These are phyloP conservation scores for Tragulus kanchil DNA, from an alignment of 2,113 vertebrate species.

Conservation along the genomic window DNA sequence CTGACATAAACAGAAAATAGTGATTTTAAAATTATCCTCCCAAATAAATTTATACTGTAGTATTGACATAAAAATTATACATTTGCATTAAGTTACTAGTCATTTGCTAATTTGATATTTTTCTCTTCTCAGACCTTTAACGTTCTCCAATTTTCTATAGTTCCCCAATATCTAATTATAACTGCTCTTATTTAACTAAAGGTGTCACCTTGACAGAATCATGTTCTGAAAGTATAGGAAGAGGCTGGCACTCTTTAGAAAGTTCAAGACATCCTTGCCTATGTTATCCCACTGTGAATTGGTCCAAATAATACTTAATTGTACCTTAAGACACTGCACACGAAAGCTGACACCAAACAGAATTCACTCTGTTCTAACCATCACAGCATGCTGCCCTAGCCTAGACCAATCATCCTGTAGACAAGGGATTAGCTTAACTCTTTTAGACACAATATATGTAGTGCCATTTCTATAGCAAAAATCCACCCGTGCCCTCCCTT, in stretches of 20 bases:
- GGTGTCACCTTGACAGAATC: constrained; percentile 34
- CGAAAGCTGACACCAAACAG: constrained; percentile 25
- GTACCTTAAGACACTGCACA: constrained; percentile 2
- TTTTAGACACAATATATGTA: neutral
- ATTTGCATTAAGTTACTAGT: neutral
- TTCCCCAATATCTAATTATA: constrained; percentile 53
- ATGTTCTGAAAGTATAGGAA: constrained; percentile 15
- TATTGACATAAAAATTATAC: constrained; percentile 25
- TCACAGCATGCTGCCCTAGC: neutral
- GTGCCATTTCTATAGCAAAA: neutral
- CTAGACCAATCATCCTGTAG: neutral
- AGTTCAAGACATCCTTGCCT: neutral
- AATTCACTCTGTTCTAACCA: neutral
- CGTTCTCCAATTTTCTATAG: constrained; percentile 27
- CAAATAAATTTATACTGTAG: neutral
- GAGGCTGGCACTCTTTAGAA: neutral
- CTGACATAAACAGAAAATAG: constrained; percentile 33
- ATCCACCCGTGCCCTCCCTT: neutral
- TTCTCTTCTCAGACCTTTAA: constrained; percentile 12
- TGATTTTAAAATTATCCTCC: constrained; percentile 10
- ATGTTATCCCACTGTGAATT: neutral
- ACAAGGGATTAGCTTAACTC: neutral
- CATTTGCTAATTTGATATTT: constrained; percentile 16
- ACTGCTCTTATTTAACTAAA: constrained; percentile 48
- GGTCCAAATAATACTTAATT: constrained; percentile 58